These are phyloP conservation scores for Pipistrellus pygmaeus DNA, from an alignment of 2,797 vertebrate genomes.

Conservation along the genomic window DNA sequence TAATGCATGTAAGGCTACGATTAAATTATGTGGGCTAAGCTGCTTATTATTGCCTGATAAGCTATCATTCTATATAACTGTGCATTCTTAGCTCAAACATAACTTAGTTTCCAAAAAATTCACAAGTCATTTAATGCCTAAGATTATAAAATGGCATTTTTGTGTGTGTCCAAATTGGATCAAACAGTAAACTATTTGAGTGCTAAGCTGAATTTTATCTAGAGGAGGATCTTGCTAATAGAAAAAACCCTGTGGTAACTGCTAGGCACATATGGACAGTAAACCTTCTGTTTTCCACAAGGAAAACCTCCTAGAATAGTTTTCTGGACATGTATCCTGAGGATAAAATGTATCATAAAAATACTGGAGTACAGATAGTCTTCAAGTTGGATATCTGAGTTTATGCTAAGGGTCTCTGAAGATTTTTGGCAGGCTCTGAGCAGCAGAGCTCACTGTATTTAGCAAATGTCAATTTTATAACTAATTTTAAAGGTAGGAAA, in stretches of 20 bases:
- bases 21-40: not conserved
- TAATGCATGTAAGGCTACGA: slow-evolving; percentile 15
- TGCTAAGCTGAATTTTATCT: not conserved
- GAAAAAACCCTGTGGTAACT: not conserved
- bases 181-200: not conserved
- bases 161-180: not conserved
- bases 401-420: not conserved
- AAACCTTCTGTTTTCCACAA: not conserved
- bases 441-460: not conserved
- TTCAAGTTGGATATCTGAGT: not conserved
- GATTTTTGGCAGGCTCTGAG: not conserved
- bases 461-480: not conserved
- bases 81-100: not conserved
- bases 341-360: slow-evolving; percentile 6
- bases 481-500: not conserved
- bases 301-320: not conserved
- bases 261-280: not conserved
- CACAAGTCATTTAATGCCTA: not conserved
- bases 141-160: not conserved
- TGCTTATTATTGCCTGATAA: not conserved
- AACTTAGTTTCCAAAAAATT: not conserved
- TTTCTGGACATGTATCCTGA: not conserved
- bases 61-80: not conserved
- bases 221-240: not conserved
- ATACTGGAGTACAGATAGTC: not conserved